Conservation (phyloP, 2,797 vertebrate species). For the Botia kubotai region DNA sequence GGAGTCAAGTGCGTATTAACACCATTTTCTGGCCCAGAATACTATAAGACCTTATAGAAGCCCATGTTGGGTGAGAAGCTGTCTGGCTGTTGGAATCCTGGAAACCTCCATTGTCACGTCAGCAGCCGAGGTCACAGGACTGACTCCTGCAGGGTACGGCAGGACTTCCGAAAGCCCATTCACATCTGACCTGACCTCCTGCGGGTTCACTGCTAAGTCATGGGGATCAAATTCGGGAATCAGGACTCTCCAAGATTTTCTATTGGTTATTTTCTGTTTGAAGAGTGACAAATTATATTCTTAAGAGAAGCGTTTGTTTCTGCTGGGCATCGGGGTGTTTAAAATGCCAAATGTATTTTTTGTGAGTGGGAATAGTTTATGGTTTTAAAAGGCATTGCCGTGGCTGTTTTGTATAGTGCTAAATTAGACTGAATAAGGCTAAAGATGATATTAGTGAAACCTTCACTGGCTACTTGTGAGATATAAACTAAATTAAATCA, state of each 20-base stretch:
- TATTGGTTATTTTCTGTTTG: slow-evolving; percentile 50
- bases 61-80: slow-evolving; percentile 42
- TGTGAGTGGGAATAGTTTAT: slow-evolving; percentile 51
- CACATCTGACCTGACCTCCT: slow-evolving; percentile 78
- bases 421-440: not conserved
- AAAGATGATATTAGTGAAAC: slow-evolving; percentile 1
- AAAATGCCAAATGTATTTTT: slow-evolving; percentile 56
- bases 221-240: slow-evolving; percentile 80
- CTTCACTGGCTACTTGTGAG: slow-evolving; percentile 15
- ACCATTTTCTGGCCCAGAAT: slow-evolving; percentile 34
- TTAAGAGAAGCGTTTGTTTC: slow-evolving; percentile 50
- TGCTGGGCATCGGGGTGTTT: slow-evolving; percentile 40
- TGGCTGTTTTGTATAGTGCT: slow-evolving; percentile 26
- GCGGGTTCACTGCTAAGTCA: slow-evolving; percentile 74
- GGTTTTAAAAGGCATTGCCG: slow-evolving; percentile 34
- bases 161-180: slow-evolving; percentile 84
- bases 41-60: slow-evolving; percentile 46
- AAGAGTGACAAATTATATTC: slow-evolving; percentile 64
- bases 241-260: slow-evolving; percentile 50
- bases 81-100: slow-evolving; percentile 56
- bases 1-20: slow-evolving; percentile 30
- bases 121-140: slow-evolving; percentile 79
- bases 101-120: slow-evolving; percentile 76
- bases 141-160: slow-evolving; percentile 75
- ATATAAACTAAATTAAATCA: slow-evolving; percentile 10